These are phyloP conservation scores for Pithys albifrons DNA, from an alignment of 2,113 vertebrate genomes.

Conservation along the genomic window DNA sequence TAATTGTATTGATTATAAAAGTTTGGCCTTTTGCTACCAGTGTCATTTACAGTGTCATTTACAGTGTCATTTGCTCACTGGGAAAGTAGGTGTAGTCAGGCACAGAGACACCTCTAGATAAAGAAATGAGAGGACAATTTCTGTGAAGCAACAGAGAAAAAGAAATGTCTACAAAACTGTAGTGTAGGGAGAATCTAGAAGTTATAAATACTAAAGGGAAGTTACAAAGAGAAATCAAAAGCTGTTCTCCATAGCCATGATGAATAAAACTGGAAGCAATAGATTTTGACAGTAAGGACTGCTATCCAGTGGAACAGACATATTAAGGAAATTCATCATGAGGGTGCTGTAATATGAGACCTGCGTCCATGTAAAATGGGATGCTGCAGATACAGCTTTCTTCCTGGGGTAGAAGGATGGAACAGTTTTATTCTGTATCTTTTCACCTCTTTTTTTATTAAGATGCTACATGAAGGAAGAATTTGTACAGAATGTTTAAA, in stretches of 20 bases:
- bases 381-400: background rate
- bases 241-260: background rate
- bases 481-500: background rate
- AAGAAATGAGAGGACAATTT: background rate
- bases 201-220: background rate
- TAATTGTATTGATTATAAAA: background rate
- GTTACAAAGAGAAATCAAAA: background rate
- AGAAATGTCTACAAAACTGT: background rate
- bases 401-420: background rate
- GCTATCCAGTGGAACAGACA: background rate
- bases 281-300: background rate
- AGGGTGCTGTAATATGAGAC: background rate
- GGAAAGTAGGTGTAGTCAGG: background rate
- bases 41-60: background rate
- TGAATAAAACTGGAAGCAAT: background rate
- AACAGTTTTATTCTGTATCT: background rate
- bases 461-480: background rate
- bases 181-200: background rate
- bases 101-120: background rate
- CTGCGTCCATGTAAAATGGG: fast-evolving
- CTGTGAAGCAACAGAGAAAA: background rate
- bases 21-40: background rate
- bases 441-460: background rate
- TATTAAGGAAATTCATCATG: background rate
- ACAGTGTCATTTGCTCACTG: background rate